A percentile compares a stretch with the other conserved stretches of the same genome.
Conservation (phyloP, 2,888 invertebrate species). For the Gymnosoma rotundatum region DNA sequence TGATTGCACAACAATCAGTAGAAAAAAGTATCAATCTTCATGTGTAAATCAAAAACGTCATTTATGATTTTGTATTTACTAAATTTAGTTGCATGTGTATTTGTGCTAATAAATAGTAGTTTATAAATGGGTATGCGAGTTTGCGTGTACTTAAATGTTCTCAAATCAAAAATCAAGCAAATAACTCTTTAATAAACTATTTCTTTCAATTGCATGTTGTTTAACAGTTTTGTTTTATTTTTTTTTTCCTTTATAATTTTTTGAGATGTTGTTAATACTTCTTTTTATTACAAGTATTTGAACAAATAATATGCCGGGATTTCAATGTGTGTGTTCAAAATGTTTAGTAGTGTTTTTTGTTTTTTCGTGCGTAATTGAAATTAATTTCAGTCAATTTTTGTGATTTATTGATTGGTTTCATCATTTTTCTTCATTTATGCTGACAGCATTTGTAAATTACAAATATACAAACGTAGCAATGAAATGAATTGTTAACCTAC, state of each 20-base stretch:
- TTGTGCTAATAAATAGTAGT: neutral
- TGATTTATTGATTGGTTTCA: constrained; percentile 73
- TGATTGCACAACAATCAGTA: constrained; percentile 54
- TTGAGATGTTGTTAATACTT: constrained; percentile 39
- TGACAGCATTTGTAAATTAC: constrained; percentile 70
- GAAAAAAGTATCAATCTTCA: constrained; percentile 42
- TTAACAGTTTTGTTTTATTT: constrained; percentile 45
- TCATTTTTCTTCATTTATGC: constrained; percentile 73
- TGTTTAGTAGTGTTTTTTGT: constrained; percentile 58
- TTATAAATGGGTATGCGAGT: neutral
- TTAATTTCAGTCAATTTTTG: constrained; percentile 72
- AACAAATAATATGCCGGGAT: constrained; percentile 45
- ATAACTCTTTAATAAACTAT: constrained; percentile 64
- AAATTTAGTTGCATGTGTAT: neutral
- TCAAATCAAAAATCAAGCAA: constrained; percentile 50
- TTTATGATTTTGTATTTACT: constrained; percentile 25
- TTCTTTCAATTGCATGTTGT: constrained; percentile 70
- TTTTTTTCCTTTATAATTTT: neutral
- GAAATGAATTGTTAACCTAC: constrained; percentile 53
- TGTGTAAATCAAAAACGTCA: constrained; percentile 46
- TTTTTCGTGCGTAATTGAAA: constrained; percentile 71
- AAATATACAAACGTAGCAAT: constrained; percentile 35
- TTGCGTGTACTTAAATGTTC: constrained; percentile 35
- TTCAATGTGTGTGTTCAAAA: constrained; percentile 59
- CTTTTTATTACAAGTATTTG: constrained; percentile 47